Conservation (phyloP, 1,140 invertebrate genomes). For the Rhopalosiphum padi region DNA sequence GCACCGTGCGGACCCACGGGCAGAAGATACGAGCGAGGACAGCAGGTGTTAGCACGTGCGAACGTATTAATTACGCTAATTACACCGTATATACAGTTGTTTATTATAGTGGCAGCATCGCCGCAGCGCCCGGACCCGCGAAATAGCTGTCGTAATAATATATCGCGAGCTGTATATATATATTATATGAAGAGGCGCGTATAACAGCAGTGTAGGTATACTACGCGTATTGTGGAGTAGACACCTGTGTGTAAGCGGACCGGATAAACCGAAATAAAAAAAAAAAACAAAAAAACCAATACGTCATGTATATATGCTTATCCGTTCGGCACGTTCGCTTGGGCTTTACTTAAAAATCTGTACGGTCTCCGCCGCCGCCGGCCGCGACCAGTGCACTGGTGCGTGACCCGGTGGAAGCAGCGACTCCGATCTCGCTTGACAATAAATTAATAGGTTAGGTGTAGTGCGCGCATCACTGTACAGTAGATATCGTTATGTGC, state of each 20-base stretch:
- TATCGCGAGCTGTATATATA: neutral
- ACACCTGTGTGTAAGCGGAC: neutral
- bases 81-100: neutral
- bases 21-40: constrained; percentile 3
- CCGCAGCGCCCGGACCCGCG: too few species aligned
- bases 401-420: neutral
- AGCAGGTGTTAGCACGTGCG: constrained; percentile 52
- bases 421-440: neutral
- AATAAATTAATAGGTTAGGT: neutral
- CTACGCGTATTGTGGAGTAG: neutral
- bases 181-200: neutral
- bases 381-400: neutral
- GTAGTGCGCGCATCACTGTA: neutral
- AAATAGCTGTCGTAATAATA: neutral
- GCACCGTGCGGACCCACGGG: neutral
- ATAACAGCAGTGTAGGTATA: too few species aligned
- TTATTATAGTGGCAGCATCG: neutral
- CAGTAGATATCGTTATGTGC: neutral
- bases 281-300: neutral
- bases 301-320: neutral
- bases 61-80: constrained; percentile 56
- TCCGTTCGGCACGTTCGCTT: neutral
- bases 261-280: neutral
- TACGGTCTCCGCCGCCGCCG: neutral
- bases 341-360: neutral